Conservation (phyloP, 2,113 vertebrate genomes). For the Dinomys branickii region DNA sequence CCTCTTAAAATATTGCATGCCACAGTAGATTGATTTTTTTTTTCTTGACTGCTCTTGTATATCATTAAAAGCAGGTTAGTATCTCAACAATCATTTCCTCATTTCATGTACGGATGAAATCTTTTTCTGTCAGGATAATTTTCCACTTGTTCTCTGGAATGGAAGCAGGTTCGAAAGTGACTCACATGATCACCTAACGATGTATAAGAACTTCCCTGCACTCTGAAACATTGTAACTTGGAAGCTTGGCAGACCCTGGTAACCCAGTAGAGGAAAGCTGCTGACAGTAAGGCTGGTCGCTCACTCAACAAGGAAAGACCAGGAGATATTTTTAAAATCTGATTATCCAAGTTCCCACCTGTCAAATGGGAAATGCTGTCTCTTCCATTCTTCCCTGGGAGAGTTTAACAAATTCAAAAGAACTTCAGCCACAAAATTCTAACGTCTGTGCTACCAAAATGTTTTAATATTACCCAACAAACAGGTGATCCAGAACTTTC, state of each 20-base stretch:
- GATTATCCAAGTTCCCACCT: background rate
- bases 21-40: background rate
- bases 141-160: conserved; percentile 2
- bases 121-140: conserved; percentile 52
- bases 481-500: background rate
- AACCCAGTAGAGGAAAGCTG: background rate
- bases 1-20: background rate
- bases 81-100: background rate
- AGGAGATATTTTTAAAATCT: background rate
- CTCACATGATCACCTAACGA: background rate
- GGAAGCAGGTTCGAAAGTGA: background rate
- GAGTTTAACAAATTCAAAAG: background rate
- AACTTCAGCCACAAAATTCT: background rate
- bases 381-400: background rate
- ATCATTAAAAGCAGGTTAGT: background rate
- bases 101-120: conserved; percentile 1
- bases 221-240: background rate
- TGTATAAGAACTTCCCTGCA: background rate
- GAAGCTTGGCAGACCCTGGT: background rate
- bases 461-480: background rate
- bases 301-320: background rate
- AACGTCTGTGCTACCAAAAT: background rate
- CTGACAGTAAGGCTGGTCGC: background rate
- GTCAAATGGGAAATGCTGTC: background rate
- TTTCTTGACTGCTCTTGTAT: background rate